Evolutionary conservation across 2,797 vertebrate species (phyloP), one percentile per base, ranked within the genome.

Genomic region (Pangasius krempfi): DNA sequence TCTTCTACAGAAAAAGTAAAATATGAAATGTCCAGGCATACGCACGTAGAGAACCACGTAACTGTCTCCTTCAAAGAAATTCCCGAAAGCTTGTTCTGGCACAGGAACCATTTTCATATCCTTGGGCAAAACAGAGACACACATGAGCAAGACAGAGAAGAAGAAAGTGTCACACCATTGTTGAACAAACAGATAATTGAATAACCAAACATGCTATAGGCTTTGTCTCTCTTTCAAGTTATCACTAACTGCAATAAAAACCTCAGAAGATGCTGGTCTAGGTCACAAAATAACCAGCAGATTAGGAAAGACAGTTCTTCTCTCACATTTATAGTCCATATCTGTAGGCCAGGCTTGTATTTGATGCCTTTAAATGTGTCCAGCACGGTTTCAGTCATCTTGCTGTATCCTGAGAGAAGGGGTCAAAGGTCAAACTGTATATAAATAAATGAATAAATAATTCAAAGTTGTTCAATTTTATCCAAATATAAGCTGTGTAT

Each of bases 251-350:
- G 6, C 37, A 70, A 5, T 5, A 82, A 82, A 5, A n/a, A 60
- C 33, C 54, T 79, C 47, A 52, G 47, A 47, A 75, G 22, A 47
- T 10, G 4, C 33, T 56, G 44, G 13, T 20, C 9, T 56, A 33
- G 56, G 7, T 33, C 60, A 37, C 22, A 25, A 33, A 37, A 56
- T 44, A 60, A 50, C 20, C 44, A 33, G 73, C 10, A 40, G 82
- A 37, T 25, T 6, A 27, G 89, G 44, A 64, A 66, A 58, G 68
- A 70, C 14, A 13, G 27, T 30, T 16, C 73, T 16, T 8, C 16
- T 87, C 96, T 96, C 91, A 99, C 98, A 93, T 97, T 97, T 92
- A 98, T 96, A 93, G 96, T 95, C 98, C 98, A 99, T 94, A 99
- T 96, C 92, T 99, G 97, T 89, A 99, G 95, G 58, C 97, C 97